These are phyloP conservation scores for Troides aeacus DNA, from an alignment of 2,888 invertebrate genomes.

Conservation along the genomic window DNA sequence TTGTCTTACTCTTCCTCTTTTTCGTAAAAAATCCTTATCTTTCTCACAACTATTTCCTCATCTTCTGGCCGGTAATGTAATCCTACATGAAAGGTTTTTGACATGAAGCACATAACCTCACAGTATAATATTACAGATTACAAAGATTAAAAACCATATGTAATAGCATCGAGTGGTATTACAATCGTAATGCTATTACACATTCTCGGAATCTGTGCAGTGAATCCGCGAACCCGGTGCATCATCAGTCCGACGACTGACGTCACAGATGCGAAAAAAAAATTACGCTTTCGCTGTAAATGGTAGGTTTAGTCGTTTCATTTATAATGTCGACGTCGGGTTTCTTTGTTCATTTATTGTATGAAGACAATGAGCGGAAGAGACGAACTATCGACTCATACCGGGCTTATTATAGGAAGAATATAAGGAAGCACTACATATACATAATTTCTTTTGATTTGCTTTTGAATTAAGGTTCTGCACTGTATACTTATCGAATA, in stretches of 20 bases:
- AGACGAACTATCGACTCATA: constrained; percentile 18
- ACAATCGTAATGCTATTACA: constrained; percentile 3
- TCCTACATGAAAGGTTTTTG: neutral
- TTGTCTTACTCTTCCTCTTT: too few species aligned
- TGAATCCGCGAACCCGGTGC: constrained; percentile 28
- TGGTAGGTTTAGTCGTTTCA: constrained; percentile 7
- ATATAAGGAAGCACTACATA: constrained; percentile 8
- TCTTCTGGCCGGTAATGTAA: too few species aligned
- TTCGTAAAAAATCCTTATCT: too few species aligned
- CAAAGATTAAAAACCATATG: neutral
- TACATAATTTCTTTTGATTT: constrained; percentile 16
- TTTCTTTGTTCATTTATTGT: constrained; percentile 25
- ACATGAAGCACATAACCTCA: neutral
- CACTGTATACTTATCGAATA: neutral
- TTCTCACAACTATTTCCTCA: too few species aligned
- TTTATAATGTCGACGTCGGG: constrained; percentile 22
- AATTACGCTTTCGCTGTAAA: constrained; percentile 20
- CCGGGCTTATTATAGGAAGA: constrained; percentile 14
- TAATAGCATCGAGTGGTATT: constrained; percentile 1
- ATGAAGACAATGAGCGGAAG: constrained; percentile 28
- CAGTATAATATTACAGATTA: neutral
- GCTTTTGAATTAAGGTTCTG: neutral
- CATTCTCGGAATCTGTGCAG: constrained; percentile 28
- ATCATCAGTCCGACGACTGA: constrained; percentile 17
- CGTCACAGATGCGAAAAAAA: constrained; percentile 15